Conservation (phyloP, 2,888 invertebrate species). For the Sarcophaga subvicina region DNA sequence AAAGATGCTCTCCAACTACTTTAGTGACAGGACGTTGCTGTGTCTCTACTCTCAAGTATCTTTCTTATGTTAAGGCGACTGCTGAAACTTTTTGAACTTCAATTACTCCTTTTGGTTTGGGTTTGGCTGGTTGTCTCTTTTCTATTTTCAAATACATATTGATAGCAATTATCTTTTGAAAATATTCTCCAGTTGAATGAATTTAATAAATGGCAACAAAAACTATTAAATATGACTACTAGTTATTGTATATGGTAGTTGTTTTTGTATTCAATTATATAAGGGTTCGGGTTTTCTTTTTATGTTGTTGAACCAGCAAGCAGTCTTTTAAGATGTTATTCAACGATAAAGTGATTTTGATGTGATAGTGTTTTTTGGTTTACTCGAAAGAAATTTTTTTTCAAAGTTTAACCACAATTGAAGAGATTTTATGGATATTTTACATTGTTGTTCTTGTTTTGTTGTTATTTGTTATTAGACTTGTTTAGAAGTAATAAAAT, state of each 20-base stretch:
- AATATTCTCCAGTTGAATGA: conserved; percentile 74
- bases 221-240: conserved; percentile 14
- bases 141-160: conserved; percentile 73
- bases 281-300: conserved; percentile 68
- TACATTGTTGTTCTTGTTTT: conserved; percentile 14
- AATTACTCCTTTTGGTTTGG: conserved; percentile 42
- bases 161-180: conserved; percentile 79
- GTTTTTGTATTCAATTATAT: conserved; percentile 46
- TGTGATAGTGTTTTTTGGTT: not conserved
- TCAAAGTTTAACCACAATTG: conserved; percentile 75
- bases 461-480: too few species aligned
- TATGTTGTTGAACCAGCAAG: conserved; percentile 34
- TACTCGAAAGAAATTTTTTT: conserved; percentile 15
- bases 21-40: too few species aligned
- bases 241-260: not conserved
- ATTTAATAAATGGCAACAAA: conserved; percentile 55
- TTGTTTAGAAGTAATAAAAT: too few species aligned
- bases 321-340: conserved; percentile 11
- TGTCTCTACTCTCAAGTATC: conserved; percentile 39
- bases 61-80: conserved; percentile 49
- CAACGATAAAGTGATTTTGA: not conserved
- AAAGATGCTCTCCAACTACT: conserved; percentile 17
- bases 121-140: conserved; percentile 4
- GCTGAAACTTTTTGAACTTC: conserved; percentile 49
- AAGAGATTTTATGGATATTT: conserved; percentile 68